These are phyloP conservation scores for Neolamprologus tretocephalus DNA, from an alignment of 2,113 vertebrate genomes.

Conservation along the genomic window DNA sequence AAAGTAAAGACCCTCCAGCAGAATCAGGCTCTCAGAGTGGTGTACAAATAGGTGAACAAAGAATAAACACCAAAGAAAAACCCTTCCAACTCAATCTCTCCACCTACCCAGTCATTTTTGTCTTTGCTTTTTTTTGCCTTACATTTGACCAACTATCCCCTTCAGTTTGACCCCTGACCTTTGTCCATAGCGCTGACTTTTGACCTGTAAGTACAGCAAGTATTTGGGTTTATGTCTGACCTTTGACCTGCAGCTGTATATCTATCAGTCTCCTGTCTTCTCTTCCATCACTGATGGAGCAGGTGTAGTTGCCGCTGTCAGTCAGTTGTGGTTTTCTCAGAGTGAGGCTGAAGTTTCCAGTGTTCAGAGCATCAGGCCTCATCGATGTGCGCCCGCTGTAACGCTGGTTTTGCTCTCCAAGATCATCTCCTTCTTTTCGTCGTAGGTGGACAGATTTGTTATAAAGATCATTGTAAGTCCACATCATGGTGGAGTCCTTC, in stretches of 20 bases:
- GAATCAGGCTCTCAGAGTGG: background rate
- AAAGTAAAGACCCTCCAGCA: background rate
- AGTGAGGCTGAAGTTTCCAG: background rate
- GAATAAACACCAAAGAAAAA: background rate
- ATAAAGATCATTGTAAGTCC: background rate
- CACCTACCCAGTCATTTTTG: background rate
- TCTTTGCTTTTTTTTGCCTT: background rate
- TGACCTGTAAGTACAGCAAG: background rate
- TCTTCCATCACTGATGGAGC: background rate
- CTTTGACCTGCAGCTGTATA: background rate
- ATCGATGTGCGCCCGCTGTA: background rate
- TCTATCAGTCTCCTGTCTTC: background rate
- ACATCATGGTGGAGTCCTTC: background rate
- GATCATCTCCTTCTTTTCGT: background rate
- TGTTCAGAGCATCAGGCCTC: background rate
- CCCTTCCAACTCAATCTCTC: background rate
- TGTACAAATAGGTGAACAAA: rapidly evolving
- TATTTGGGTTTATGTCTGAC: background rate
- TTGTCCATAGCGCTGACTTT: background rate
- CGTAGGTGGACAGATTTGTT: background rate
- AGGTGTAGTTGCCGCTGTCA: background rate
- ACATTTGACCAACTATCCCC: background rate
- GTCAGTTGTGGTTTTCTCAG: background rate
- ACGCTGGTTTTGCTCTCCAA: background rate
- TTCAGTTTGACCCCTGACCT: background rate